These are phyloP conservation scores for Benitochromis conjunctus DNA, from an alignment of 2,113 vertebrate genomes.

Conservation along the genomic window DNA sequence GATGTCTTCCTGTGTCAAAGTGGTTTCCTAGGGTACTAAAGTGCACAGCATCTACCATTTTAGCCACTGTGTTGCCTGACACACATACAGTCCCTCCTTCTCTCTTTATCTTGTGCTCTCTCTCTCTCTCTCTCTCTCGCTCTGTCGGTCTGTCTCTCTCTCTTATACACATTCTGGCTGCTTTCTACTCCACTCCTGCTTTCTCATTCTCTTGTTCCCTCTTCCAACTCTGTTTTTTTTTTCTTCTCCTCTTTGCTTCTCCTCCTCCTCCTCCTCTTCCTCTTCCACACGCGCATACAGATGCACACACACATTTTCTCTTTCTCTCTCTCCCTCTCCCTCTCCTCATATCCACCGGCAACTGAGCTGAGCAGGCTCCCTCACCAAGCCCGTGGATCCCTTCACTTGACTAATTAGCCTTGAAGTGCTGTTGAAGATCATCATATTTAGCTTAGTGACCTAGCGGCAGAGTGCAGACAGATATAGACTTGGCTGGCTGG, in stretches of 20 bases:
- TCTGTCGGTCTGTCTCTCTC: not conserved
- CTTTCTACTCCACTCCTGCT: slow-evolving; percentile 5
- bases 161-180: not conserved
- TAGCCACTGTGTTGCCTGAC: slow-evolving; percentile 34
- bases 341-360: slow-evolving; percentile 34
- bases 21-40: slow-evolving; percentile 36
- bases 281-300: not conserved
- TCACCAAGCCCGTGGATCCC: slow-evolving; percentile 56
- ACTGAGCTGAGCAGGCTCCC: slow-evolving; percentile 24
- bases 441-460: slow-evolving; percentile 62
- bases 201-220: slow-evolving; percentile 49
- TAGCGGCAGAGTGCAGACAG: slow-evolving; percentile 49
- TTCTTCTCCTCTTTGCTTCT: slow-evolving; percentile 27
- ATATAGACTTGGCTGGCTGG: slow-evolving; percentile 50
- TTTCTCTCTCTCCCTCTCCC: not conserved
- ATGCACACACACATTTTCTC: not conserved
- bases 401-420: slow-evolving; percentile 67
- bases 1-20: slow-evolving; percentile 19
- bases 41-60: slow-evolving; percentile 43
- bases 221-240: slow-evolving; percentile 23
- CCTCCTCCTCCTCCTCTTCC: not conserved
- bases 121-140: not conserved
- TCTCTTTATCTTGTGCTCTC: not conserved
- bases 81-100: slow-evolving; percentile 23
- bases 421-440: slow-evolving; percentile 65